Evolutionary conservation across 2,888 invertebrate species (phyloP), one percentile per base, ranked within the genome.

Genomic region (Dusona sp.): DNA sequence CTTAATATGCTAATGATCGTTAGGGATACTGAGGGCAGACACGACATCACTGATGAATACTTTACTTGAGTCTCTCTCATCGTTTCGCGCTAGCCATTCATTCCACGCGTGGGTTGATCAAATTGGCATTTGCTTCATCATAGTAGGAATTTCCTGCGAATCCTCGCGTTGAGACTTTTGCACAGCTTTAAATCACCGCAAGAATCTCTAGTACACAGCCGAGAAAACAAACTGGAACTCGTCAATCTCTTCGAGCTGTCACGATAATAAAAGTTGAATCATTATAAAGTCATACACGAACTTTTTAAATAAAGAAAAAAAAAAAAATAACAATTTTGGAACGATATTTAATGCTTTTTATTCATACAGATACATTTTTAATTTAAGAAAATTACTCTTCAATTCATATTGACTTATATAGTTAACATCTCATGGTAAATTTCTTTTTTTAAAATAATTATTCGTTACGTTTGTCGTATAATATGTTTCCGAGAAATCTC

Each of bases 81-180:
- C 48, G 64, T 70, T 36, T 48, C 61, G 48, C 72, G 54, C 65
- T 85, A 22, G 68, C 74, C 75, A 82, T 74, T 85, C 68, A 72
- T 84, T 73, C 64, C 64, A 45, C 64, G 65, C 72, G 85, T 83
- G 85, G 83, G 82, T 72, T 79, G 79, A 87, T 85, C 67, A 48
- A 82, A 81, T 74, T 78, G 81, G 70, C 79, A 70, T 85, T 82
- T 64, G 36, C 51, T 68, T 70, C 82, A 45, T 80, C 68, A 48
- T 65, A 70, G 74, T 36, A 68, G 68, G 74, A 74, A 75, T 79
- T 79, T 79, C 54, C 19, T 33, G 29, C 61, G 48, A 22, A 33
- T 29, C 70, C 8, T n/a, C 45, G 29, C 51, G 25, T 45, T 51
- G 42, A 51, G 29, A 78, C 38, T 78, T 29, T 61, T 22, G 65